phyloP scores from a whole-genome alignment of 2,888 invertebrate species.

The Eupithecia vulgata region DNA sequence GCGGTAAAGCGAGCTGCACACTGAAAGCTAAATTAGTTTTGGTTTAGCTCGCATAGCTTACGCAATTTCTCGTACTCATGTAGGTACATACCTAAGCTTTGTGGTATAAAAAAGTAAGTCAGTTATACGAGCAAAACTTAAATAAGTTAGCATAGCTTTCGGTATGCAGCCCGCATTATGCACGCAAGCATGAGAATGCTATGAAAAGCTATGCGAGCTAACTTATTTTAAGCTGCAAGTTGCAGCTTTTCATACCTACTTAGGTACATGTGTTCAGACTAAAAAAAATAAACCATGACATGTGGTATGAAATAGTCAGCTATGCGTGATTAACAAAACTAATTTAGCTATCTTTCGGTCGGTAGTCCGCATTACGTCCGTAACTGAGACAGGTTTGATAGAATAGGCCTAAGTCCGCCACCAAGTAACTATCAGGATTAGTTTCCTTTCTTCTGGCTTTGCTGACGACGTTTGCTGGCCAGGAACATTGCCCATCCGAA shows the following conservation, averaged over 20 bases:
- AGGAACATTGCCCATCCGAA: slow-evolving; percentile 91
- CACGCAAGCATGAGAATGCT: not conserved
- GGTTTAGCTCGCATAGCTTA: not conserved
- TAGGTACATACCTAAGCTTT: too few relatives aligned
- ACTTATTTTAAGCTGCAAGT: not conserved
- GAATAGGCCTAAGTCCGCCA: not conserved
- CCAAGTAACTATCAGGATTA: slow-evolving; percentile 31
- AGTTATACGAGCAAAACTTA: too few relatives aligned
- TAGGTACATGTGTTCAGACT: too few relatives aligned
- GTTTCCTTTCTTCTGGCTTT: slow-evolving; percentile 65
- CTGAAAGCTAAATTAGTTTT: too few relatives aligned
- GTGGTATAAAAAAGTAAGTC: too few relatives aligned
- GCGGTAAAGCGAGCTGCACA: too few relatives aligned
- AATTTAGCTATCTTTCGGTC: not conserved
- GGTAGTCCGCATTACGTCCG: not conserved
- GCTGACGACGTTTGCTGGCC: slow-evolving; percentile 86
- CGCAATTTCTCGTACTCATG: too few relatives aligned
- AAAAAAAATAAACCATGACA: not conserved
- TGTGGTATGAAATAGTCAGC: not conserved
- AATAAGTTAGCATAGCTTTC: too few relatives aligned
- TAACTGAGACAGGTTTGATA: not conserved
- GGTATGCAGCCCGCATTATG: too few relatives aligned
- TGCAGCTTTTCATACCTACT: too few relatives aligned
- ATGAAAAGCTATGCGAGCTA: slow-evolving; percentile 1
- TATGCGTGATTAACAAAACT: too few relatives aligned